Conservation (phyloP, 2,113 vertebrate species). For the Crotalus horridus region DNA sequence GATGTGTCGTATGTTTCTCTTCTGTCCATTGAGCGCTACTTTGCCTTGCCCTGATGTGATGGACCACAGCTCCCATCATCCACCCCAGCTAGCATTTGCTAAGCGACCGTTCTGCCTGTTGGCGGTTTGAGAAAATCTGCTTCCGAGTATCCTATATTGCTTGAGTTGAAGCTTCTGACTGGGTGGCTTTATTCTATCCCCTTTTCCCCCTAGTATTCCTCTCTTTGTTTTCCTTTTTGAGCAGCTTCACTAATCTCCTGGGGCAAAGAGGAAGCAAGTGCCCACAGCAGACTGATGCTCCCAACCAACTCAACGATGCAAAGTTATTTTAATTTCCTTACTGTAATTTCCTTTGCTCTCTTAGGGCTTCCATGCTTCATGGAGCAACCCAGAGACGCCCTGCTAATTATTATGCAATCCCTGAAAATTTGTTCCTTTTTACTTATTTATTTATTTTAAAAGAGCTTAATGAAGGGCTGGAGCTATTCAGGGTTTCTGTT, state of each 20-base stretch:
- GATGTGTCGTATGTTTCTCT: not conserved
- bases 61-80: not conserved
- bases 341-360: not conserved
- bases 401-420: not conserved
- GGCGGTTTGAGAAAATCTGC: not conserved
- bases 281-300: not conserved
- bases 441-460: not conserved
- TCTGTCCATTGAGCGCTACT: not conserved
- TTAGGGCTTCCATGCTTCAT: not conserved
- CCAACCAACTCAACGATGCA: not conserved
- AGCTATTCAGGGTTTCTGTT: not conserved
- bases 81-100: not conserved
- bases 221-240: not conserved
- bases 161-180: not conserved
- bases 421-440: not conserved
- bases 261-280: constrained; percentile 18
- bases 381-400: not conserved
- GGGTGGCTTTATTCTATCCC: not conserved
- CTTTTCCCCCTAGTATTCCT: not conserved
- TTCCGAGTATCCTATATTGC: not conserved
- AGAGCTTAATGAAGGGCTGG: not conserved
- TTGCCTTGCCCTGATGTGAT: not conserved
- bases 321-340: constrained; percentile 29
- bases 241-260: not conserved
- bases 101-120: not conserved